Evolutionary conservation across 2,888 invertebrate genomes (phyloP).

Genomic region (Chymomyza caudatula): DNA sequence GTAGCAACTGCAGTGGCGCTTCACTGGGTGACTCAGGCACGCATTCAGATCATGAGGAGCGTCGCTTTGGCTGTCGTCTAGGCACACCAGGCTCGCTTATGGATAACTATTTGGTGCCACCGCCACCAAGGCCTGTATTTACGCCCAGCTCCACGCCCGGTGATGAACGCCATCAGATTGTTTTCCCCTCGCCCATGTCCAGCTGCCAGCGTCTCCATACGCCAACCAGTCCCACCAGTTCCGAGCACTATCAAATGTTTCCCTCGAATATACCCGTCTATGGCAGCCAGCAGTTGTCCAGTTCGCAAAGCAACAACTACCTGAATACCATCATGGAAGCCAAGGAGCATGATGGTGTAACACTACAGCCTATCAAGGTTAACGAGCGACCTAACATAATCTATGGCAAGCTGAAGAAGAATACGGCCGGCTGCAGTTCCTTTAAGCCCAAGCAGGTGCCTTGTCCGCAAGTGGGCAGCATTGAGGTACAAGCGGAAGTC

Average conservation of each 20-base stretch:
- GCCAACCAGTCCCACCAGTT: conserved; percentile 74
- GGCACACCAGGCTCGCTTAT: conserved; percentile 76
- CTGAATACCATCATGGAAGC: conserved; percentile 77
- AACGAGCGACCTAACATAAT: conserved; percentile 76
- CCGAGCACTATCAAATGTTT: conserved; percentile 77
- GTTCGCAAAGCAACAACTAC: conserved; percentile 72
- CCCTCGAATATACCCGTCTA: conserved; percentile 78
- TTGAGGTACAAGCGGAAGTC: conserved; percentile 74
- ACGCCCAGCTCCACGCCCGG: conserved; percentile 77
- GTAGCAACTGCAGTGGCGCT: conserved; percentile 85
- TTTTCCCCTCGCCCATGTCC: conserved; percentile 75
- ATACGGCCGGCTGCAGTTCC: conserved; percentile 71
- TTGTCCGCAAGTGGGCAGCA: conserved; percentile 64
- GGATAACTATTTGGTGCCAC: conserved; percentile 83
- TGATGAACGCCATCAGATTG: conserved; percentile 76
- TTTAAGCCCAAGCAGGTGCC: conserved; percentile 75
- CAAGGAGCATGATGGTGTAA: conserved; percentile 75
- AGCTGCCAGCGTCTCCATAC: conserved; percentile 71
- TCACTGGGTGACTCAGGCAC: conserved; percentile 91
- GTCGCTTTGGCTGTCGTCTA: conserved; percentile 77
- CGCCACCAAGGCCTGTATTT: conserved; percentile 80
- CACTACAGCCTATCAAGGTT: conserved; percentile 76
- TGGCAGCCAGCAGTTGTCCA: conserved; percentile 63
- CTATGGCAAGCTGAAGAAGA: conserved; percentile 75
- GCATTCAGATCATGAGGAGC: conserved; percentile 90